phyloP scores from a whole-genome alignment of 2,113 vertebrate genomes.

The Tragelaphus buxtoni region DNA sequence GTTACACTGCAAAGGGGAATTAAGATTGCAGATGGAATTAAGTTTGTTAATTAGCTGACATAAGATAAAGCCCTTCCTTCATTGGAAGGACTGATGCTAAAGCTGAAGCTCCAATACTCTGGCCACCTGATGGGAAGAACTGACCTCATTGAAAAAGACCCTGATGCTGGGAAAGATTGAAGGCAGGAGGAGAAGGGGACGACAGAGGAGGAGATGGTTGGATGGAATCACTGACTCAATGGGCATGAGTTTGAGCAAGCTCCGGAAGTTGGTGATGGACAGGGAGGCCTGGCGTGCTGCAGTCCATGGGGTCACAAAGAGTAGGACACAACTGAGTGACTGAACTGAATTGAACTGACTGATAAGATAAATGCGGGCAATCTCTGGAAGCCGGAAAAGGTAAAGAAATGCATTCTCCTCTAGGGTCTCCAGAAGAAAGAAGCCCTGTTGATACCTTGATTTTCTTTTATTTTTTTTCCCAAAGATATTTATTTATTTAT shows the following conservation, averaged over 20 bases:
- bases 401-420: neutral
- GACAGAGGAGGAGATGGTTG: neutral
- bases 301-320: neutral
- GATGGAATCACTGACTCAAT: neutral
- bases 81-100: neutral
- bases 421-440: neutral
- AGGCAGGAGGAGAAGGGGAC: neutral
- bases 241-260: neutral
- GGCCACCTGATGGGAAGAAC: neutral
- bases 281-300: neutral
- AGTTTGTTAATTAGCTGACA: neutral
- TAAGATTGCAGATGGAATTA: neutral
- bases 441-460: neutral
- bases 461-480: neutral
- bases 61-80: neutral
- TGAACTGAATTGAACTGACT: neutral
- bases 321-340: neutral
- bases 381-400: neutral
- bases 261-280: neutral
- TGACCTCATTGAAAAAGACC: neutral
- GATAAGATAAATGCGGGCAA: neutral
- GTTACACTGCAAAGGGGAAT: neutral
- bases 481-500: neutral
- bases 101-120: neutral
- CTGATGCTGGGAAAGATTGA: neutral